Evolutionary conservation across 2,888 invertebrate genomes (phyloP), one percentile per base, ranked within the genome.

Genomic region (Ectemnius lituratus): DNA sequence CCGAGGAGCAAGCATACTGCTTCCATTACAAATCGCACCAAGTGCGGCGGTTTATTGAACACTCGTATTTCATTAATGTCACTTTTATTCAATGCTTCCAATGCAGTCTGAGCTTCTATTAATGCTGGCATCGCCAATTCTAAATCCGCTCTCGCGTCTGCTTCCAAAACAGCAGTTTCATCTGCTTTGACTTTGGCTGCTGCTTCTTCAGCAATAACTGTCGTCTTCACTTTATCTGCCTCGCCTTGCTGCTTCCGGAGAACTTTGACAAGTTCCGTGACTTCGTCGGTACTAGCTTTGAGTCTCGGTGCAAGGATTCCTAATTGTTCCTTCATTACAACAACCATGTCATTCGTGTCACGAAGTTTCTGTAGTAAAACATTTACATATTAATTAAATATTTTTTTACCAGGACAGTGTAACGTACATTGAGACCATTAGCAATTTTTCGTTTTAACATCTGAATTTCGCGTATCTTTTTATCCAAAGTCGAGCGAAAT

Each of bases 11-110:
- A 93, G 90, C 97, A 97, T 11, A 98, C 96, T 8, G 97, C 95
- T 90, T 98, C 98, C 97, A 98, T 97, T 2, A 97, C 97, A 82
- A 96, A 96, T 76, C 94, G 94, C 5, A 98, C 97, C 8, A 98
- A 91, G 18, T 94, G 93, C 0, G 98, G 98, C 0, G 98, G 98
- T 85, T 97, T 97, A 81, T 95, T 95, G 88, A 97, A 97, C 0
- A 96, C 97, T 86, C 96, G 95, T 65, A 98, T 91, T 90, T 98
- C 98, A 89, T 97, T 96, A 67, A 98, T 97, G 87, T 98, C 98
- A 49, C 94, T 95, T 89, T 98, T 98, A 87, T 97, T 97, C 16
- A 98, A 92, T 0, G 96, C 93, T 86, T 97, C 95, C 0, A 98
- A 92, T 0, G 98, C 97, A 85, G 95, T 95, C 75, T 95, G 94